Evolutionary conservation across 2,797 vertebrate species (phyloP).

Genomic region (Brachymystax lenok): DNA sequence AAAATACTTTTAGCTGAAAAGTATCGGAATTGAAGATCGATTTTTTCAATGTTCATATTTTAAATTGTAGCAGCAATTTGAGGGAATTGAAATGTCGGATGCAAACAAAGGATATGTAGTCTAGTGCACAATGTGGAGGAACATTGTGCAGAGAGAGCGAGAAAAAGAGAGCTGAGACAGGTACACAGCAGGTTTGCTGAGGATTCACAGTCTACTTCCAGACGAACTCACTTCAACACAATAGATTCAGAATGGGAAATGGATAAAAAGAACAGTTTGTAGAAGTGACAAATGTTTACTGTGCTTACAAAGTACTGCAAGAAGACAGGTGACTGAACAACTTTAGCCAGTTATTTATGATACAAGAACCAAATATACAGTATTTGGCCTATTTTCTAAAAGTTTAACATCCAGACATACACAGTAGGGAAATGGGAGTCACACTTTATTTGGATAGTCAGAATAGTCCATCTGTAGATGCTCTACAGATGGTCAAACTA

Average conservation of each 20-base stretch:
- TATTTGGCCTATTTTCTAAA: too few species aligned
- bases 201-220: not conserved
- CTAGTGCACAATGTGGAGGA: not conserved
- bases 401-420: too few species aligned
- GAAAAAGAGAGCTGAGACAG: not conserved
- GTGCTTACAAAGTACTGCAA: too few species aligned
- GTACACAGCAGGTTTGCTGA: not conserved
- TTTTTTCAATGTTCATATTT: slow-evolving; percentile 27
- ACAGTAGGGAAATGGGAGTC: too few species aligned
- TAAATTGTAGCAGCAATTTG: slow-evolving; percentile 4
- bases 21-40: slow-evolving; percentile 13
- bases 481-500: too few species aligned
- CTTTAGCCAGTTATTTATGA: too few species aligned
- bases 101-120: slow-evolving; percentile 13
- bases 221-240: not conserved
- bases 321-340: too few species aligned
- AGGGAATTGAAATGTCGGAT: not conserved
- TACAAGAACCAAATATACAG: too few species aligned
- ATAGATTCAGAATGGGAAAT: slow-evolving; percentile 12
- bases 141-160: not conserved
- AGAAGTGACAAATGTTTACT: too few species aligned
- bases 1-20: slow-evolving; percentile 10
- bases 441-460: too few species aligned
- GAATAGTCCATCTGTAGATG: too few species aligned
- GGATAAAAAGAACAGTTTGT: slow-evolving; percentile 10